Evolutionary conservation across 1,140 invertebrate genomes (phyloP), one percentile per base, ranked within the genome.

Genomic region (Macrobrachium nipponense): DNA sequence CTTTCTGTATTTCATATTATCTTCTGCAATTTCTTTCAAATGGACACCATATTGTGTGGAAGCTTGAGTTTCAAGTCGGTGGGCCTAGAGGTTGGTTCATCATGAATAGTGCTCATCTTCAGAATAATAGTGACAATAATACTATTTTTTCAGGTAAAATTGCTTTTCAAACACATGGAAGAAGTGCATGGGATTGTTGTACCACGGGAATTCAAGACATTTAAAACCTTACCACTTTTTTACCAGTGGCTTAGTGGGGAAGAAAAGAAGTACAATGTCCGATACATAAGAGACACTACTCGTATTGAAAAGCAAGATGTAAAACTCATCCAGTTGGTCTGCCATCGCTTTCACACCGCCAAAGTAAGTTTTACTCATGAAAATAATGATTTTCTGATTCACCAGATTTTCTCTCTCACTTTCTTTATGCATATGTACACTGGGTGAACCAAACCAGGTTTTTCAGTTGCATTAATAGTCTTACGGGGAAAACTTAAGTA

Each of bases 241-340:
- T 78, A 88, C 77, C 66, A 84, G 60, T 88, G 87, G 87, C 78
- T 88, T 51, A 81, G 82, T 20, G 81, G 68, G 5, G 87, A 88
- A 61, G 87, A 88, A 51, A 79, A 88, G 76, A 84, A 80, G 60
- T 80, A 84, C 12, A 88, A 81, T 43, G 87, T 88, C 51, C 81
- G 87, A 11, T 88, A 84, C 51, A 88, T 88, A 23, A 36, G 87
- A 60, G 87, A 88, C 60, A 88, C 77, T 12, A 88, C 87, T n/a
- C 81, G 87, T 58, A 85, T 88, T 77, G 87, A 88, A 73, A 88
- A 85, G 70, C 72, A 83, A 61, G 81, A 88, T 72, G 78, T 88
- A 70, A 88, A 83, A 61, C 87, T 88, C 77, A 88, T 88, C 43
- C 87, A 88, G 61, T 84, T 88, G 87, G 87, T 88, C 23, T 88